Base-by-base conservation (phyloP, 2,797 vertebrate genomes). In the Emys orbicularis region DNA sequence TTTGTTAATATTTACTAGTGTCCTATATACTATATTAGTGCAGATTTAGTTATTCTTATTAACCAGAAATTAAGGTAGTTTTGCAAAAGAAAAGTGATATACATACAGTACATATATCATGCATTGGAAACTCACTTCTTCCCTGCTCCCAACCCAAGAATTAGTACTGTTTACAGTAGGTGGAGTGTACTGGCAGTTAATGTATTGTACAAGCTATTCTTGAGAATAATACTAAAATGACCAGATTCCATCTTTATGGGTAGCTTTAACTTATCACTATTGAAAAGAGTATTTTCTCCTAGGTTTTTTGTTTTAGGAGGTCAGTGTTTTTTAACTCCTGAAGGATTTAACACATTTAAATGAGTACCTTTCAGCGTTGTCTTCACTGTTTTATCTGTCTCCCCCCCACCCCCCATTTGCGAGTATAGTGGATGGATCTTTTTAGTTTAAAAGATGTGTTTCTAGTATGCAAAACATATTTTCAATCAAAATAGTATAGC, bases 401-500 rank as follows among this genome's bases (percentile, higher is more conserved):
- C 74, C 79, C 8, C 15, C 50, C 56, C 1, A 27, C 47, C 50
- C 1, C 47, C 23, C 1, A 0, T 16, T 3, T 81, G 89, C 89
- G 6, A 89, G 81, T 68, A 9, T 29, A 86, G 57, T 34, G 52
- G 47, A 80, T 90, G 81, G 76, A 81, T 57, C n/a, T 8, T 61
- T 94, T 89, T 57, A 52, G 31, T 81, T 90, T 5, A 10, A 31
- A 53, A 34, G 29, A 92, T 29, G 77, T 16, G 41, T 47, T 94
- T 96, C 94, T 93, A 87, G 31, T 96, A 79, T 95, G 89, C 79
- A 90, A 56, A 84, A 79, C 90, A 29, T 49, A 10, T 95, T 95
- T 83, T 95, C 21, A 89, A 29, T 93, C 57, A 79, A 95, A 96
- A 91, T 83, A 91, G 95, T 94, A 91, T 57, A 93, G 94, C 92